A percentile compares a stretch with the other conserved stretches of the same genome.
These are phyloP conservation scores for Oreochromis aureus DNA, from an alignment of 2,113 vertebrate genomes.

Conservation along the genomic window DNA sequence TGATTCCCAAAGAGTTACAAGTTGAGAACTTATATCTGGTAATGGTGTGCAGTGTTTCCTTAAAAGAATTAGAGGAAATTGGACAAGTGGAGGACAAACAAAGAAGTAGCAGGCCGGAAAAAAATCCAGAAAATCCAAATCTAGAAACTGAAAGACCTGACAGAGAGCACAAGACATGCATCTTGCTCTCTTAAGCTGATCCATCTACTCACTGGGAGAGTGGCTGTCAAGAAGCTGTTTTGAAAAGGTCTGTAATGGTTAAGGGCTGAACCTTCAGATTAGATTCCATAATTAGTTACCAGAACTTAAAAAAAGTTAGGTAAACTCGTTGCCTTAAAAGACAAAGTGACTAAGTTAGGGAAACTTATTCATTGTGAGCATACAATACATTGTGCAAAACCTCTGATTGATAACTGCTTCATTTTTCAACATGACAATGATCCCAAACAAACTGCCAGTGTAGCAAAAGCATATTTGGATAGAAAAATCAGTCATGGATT, in stretches of 20 bases:
- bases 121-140: background rate
- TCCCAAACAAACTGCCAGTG: background rate
- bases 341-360: background rate
- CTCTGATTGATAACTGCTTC: background rate
- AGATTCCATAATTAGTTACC: background rate
- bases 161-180: background rate
- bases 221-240: background rate
- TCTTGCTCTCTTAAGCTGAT: background rate
- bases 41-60: too few relatives aligned
- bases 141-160: background rate
- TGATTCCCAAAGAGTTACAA: background rate
- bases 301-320: background rate
- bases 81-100: background rate
- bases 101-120: background rate
- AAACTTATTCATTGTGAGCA: background rate
- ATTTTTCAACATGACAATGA: background rate
- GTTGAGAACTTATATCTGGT: background rate
- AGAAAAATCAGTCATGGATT: background rate
- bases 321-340: background rate
- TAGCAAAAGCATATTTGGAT: background rate
- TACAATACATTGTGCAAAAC: background rate
- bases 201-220: background rate
- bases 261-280: background rate
- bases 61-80: too few relatives aligned
- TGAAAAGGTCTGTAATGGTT: background rate